Conservation (phyloP, 2,797 vertebrate genomes). For the Sebastes nivosus region DNA sequence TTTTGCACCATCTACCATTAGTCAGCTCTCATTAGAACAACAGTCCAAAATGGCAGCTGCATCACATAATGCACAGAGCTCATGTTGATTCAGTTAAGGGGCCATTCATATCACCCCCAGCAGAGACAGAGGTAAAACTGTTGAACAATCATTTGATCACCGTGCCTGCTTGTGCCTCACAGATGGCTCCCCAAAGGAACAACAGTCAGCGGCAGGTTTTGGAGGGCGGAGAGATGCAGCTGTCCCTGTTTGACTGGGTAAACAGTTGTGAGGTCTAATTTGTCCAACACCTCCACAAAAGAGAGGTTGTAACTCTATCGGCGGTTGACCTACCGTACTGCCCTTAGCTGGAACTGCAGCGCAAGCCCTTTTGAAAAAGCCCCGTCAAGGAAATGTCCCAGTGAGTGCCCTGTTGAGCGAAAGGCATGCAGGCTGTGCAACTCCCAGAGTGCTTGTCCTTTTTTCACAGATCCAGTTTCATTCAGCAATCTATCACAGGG, state of each 20-base stretch:
- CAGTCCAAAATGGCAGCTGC: conserved; percentile 56
- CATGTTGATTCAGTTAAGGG: conserved; percentile 38
- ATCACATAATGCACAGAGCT: conserved; percentile 41
- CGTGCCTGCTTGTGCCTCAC: conserved; percentile 58
- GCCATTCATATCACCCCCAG: conserved; percentile 29
- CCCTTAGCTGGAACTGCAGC: conserved; percentile 68
- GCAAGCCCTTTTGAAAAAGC: conserved; percentile 68
- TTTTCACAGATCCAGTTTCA: conserved; percentile 73
- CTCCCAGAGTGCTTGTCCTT: conserved; percentile 66
- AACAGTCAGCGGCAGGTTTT: conserved; percentile 65
- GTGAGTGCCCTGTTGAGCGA: conserved; percentile 67
- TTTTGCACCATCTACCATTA: conserved; percentile 33
- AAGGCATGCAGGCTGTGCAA: conserved; percentile 71
- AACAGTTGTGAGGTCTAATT: conserved; percentile 81
- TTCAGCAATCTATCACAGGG: conserved; percentile 69
- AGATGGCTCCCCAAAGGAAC: conserved; percentile 74
- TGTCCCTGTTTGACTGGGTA: conserved; percentile 75
- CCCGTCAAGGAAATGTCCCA: conserved; percentile 71
- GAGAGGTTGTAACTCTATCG: conserved; percentile 78
- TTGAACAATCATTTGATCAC: conserved; percentile 71
- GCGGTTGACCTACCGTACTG: conserved; percentile 79
- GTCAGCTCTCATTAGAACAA: conserved; percentile 48
- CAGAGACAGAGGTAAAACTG: conserved; percentile 62
- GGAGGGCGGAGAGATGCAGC: conserved; percentile 73
- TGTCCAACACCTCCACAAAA: conserved; percentile 78